These are phyloP conservation scores for Troilus luridus DNA, from an alignment of 2,888 invertebrate species.

Conservation along the genomic window DNA sequence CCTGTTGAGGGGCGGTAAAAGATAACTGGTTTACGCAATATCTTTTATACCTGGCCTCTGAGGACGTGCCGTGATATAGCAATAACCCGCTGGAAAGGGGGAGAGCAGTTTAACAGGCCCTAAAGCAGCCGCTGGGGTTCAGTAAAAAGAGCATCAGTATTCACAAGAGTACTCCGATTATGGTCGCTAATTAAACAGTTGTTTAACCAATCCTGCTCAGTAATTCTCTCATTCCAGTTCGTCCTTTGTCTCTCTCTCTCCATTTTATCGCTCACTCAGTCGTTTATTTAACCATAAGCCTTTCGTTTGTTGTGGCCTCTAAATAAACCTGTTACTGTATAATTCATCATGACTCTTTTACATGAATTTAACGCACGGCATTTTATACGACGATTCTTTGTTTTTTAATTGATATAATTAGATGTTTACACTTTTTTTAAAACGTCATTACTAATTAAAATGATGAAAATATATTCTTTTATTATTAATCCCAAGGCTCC, in stretches of 20 bases:
- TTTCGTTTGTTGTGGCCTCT: not conserved
- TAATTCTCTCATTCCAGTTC: not conserved
- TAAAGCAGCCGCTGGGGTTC: conserved; percentile 5
- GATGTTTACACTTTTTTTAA: not conserved
- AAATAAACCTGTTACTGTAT: not conserved
- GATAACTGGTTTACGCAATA: conserved; percentile 31
- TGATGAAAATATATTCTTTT: not conserved
- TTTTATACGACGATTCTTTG: not conserved
- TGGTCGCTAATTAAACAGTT: conserved; percentile 40
- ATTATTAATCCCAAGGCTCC: not conserved
- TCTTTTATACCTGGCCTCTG: not conserved
- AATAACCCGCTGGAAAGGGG: not conserved
- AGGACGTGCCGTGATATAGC: conserved; percentile 24
- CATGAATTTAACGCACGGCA: not conserved
- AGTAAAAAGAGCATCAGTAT: conserved; percentile 33
- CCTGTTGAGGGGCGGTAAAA: conserved; percentile 36
- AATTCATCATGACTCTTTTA: not conserved
- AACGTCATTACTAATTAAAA: not conserved
- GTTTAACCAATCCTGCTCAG: not conserved
- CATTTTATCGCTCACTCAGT: not conserved
- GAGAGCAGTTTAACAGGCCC: not conserved
- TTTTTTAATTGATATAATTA: not conserved
- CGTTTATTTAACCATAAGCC: conserved; percentile 8
- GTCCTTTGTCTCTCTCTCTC: conserved; percentile 8
- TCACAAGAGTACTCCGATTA: not conserved